Evolutionary conservation across 2,888 invertebrate genomes (phyloP), one percentile per base, ranked within the genome.

Genomic region (Agapostemon virescens): DNA sequence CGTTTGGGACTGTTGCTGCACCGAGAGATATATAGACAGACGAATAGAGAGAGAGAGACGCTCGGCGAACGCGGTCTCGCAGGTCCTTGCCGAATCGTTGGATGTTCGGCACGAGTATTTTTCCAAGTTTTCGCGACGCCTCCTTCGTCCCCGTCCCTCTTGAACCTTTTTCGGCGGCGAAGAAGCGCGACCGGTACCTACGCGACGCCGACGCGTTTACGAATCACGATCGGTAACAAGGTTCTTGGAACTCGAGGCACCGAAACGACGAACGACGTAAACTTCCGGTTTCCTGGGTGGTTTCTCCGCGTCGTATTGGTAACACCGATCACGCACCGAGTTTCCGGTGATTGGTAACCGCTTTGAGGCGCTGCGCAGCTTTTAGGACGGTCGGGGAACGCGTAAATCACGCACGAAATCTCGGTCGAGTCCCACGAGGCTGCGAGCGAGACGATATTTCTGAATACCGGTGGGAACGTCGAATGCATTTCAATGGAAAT

Each of bases 61-160:
- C 42, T 36, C 40, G 55, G 15, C 23, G 55, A 55, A 63, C 23
- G 55, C 33, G 58, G 11, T 3, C 49, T n/a, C 23, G 26, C 49
- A 45, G 42, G 30, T 55, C 70, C 61, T 66, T 61, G 33, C 63
- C 52, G 74, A 55, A 72, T 77, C 69, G 61, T 70, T 45, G 68
- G 36, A 67, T 69, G 77, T 74, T 81, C 74, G 67, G 82, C 79
- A 72, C 71, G 55, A 70, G 79, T 91, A 90, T 90, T 90, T n/a
- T 86, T 89, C 85, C 81, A 84, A 86, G 87, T 88, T 90, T 89
- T 90, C 89, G 90, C 90, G 87, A 90, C 88, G 88, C n/a, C 15
- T 26, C 2, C 7, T 33, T n/a, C 36, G 11, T 4, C 42, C 36
- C 6, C 20, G n/a, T 30, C 9, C 26, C 20, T 61, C 17, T 40